Evolutionary conservation across 92 coral and sea anemone species (phyloP).

Genomic region (Epizoanthus rinbou): DNA sequence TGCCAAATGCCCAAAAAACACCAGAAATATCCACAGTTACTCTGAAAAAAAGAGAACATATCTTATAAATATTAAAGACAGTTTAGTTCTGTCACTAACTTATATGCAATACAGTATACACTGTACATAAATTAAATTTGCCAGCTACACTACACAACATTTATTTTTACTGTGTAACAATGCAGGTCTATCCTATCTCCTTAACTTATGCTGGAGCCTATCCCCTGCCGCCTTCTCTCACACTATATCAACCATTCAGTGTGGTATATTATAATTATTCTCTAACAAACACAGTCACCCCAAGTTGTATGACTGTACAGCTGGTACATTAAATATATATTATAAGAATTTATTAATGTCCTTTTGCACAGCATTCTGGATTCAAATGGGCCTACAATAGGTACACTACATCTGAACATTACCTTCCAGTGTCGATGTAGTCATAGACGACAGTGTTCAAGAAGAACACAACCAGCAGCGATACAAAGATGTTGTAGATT

Average conservation of each 20-base stretch:
- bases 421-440: slow-evolving; percentile 95
- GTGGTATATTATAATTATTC: too few species aligned
- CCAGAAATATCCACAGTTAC: slow-evolving; percentile 75
- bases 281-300: too few species aligned
- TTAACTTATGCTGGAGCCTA: too few species aligned
- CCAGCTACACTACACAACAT: not conserved
- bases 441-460: slow-evolving; percentile 91
- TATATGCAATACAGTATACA: too few species aligned
- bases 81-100: too few species aligned
- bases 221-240: too few species aligned
- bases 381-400: not conserved
- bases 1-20: slow-evolving; percentile 94
- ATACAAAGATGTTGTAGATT: slow-evolving; percentile 97
- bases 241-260: too few species aligned
- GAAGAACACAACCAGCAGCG: slow-evolving; percentile 85
- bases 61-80: not conserved
- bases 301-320: too few species aligned
- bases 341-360: too few species aligned
- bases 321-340: too few species aligned
- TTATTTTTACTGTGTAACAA: too few species aligned
- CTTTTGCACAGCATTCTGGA: not conserved
- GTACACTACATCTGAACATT: not conserved
- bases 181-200: too few species aligned
- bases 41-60: slow-evolving; percentile 53
- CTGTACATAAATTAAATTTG: not conserved